These are phyloP conservation scores for Agrilus biguttatus DNA, from an alignment of 2,888 invertebrate species.

Conservation along the genomic window DNA sequence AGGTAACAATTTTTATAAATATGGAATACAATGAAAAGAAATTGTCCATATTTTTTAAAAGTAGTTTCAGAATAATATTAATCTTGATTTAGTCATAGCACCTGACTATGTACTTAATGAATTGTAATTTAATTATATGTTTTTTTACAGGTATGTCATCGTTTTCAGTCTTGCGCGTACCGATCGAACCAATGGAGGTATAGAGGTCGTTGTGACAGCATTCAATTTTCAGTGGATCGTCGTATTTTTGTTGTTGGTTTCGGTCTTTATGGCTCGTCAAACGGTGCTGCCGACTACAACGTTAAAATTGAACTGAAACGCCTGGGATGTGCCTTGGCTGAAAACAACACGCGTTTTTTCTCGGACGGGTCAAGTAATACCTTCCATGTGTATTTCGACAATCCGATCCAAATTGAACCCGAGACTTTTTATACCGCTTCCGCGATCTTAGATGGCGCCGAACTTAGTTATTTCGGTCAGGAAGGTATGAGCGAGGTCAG, in stretches of 20 bases:
- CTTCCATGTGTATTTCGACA: slow-evolving; percentile 77
- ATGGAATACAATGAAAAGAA: not conserved
- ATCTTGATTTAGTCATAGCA: no score
- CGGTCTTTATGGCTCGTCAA: slow-evolving; percentile 90
- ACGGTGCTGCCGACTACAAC: slow-evolving; percentile 87
- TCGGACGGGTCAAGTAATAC: slow-evolving; percentile 94
- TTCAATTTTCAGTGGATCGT: slow-evolving; percentile 91
- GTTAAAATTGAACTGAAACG: slow-evolving; percentile 90
- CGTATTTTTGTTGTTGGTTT: slow-evolving; percentile 93
- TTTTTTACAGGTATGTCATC: slow-evolving; percentile 66
- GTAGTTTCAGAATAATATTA: no score
- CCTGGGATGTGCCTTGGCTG: slow-evolving; percentile 74
- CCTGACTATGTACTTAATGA: no score
- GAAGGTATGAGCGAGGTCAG: slow-evolving; percentile 92
- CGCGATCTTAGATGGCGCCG: slow-evolving; percentile 85
- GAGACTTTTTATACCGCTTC: slow-evolving; percentile 92
- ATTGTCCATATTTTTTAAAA: no score
- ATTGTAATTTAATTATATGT: not conserved
- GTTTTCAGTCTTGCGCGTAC: slow-evolving; percentile 93
- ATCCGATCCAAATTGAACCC: slow-evolving; percentile 80
- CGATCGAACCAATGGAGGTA: slow-evolving; percentile 96
- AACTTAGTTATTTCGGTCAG: slow-evolving; percentile 92
- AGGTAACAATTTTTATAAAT: slow-evolving; percentile 36
- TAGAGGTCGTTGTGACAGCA: slow-evolving; percentile 89
- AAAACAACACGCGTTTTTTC: slow-evolving; percentile 86